Evolutionary conservation across 2,888 invertebrate genomes (phyloP).

Genomic region (Mesorhabditis sp.): DNA sequence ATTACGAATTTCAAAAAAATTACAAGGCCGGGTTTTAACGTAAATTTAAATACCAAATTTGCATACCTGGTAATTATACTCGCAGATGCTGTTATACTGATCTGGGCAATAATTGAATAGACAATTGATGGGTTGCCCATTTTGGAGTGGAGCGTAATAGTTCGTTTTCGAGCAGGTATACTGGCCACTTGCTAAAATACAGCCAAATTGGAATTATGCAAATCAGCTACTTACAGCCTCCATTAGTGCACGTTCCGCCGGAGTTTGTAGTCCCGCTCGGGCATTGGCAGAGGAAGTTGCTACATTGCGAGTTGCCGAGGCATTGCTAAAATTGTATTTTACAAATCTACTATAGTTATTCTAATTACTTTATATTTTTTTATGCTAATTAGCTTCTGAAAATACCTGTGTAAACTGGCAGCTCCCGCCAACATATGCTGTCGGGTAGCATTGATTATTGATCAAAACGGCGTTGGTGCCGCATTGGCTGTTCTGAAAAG

Average conservation of each 20-base stretch:
- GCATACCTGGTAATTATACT: constrained; percentile 1
- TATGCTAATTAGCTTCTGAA: background rate
- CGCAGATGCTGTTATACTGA: constrained; percentile 6
- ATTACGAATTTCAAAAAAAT: too few species aligned
- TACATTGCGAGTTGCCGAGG: constrained; percentile 21
- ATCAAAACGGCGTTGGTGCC: constrained; percentile 1
- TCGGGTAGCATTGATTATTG: constrained; percentile 3
- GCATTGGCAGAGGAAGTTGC: constrained; percentile 20
- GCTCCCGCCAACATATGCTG: background rate
- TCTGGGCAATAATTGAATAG: constrained; percentile 1
- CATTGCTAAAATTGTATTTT: constrained; percentile 18
- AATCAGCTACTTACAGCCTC: constrained; percentile 5
- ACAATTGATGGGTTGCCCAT: constrained; percentile 1
- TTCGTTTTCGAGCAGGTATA: constrained; percentile 2
- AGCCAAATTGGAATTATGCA: background rate
- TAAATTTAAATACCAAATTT: background rate
- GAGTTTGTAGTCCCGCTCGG: constrained; percentile 13
- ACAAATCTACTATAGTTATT: too few species aligned
- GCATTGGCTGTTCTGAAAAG: background rate
- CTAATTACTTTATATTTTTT: background rate
- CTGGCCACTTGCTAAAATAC: background rate
- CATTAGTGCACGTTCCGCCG: constrained; percentile 14
- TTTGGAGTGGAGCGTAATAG: constrained; percentile 1
- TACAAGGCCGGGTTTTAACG: background rate
- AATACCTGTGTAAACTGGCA: background rate